Base-by-base conservation (phyloP, 2,113 vertebrate genomes). In the Pipra filicauda region DNA sequence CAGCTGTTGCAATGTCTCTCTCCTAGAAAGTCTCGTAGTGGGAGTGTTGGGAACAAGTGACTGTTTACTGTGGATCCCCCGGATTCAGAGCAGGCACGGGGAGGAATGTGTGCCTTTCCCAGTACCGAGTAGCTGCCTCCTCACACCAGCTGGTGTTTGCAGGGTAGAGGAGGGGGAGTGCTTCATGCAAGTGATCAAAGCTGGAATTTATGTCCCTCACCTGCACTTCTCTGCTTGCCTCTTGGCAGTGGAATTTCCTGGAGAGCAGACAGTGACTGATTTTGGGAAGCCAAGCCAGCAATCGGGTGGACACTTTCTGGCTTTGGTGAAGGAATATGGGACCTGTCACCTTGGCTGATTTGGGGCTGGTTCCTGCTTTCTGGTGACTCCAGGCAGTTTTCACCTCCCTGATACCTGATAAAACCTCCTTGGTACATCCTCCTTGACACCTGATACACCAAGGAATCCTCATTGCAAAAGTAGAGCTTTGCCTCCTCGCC, bases 171-270 rank as follows among this genome's bases (percentile, higher is more conserved):
- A 91, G 79, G 37, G 76, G 70, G 62, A 88, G 52, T 21, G 39
- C 74, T 93, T 55, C 44, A 59, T 77, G 74, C 57, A 66, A 35
- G n/a, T 31, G 37, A 87, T 87, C 77, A 70, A n/a, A 76, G 90
- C 84, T 87, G 76, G 71, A 76, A 76, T 92, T 81, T 46, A 37
- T 76, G 84, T 75, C 77, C 84, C 74, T 92, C 77, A 87, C 90
- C 90, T 92, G 76, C 76, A 58, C 14, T 92, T 58, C 57, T 58
- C 64, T 57, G 90, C 37, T 87, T 87, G 90, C 84, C 90, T 87
- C 77, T 92, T 92, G 77, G 71, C 84, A 76, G 90, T 64, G 49
- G 44, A n/a, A 11, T 76, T 81, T 64, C 74, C 73, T 77, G 54
- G 44, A 69, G 65, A 85, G 81, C 58, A 52, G 75, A 31, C 48